Evolutionary conservation across 2,113 vertebrate genomes (phyloP).

Genomic region (Hydrochoerus hydrochaeris): DNA sequence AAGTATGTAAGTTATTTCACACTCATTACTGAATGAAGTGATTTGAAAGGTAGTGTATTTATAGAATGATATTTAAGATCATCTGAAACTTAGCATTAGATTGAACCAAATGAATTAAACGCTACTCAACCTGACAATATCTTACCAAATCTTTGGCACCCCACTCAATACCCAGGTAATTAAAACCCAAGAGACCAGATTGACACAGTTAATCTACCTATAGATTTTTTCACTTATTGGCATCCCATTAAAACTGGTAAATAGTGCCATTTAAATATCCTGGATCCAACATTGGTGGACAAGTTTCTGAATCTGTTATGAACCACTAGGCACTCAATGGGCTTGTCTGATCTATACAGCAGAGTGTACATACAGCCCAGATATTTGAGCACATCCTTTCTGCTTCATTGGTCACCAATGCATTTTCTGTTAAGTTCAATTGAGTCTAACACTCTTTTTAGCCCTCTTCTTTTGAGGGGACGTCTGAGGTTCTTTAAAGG

Average conservation of each 20-base stretch:
- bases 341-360: slow-evolving; percentile 55
- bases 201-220: slow-evolving; percentile 27
- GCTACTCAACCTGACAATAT: background rate
- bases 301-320: slow-evolving; percentile 41
- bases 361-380: slow-evolving; percentile 36
- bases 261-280: background rate
- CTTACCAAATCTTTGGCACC: background rate
- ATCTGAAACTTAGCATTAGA: background rate
- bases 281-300: background rate
- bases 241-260: slow-evolving; percentile 38
- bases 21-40: background rate
- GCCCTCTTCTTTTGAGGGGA: slow-evolving; percentile 70
- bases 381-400: slow-evolving; percentile 64
- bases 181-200: slow-evolving; percentile 20
- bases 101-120: background rate
- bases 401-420: slow-evolving; percentile 64
- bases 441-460: slow-evolving; percentile 72
- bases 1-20: background rate
- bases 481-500: slow-evolving; percentile 64
- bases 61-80: background rate
- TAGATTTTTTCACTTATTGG: slow-evolving; percentile 25
- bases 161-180: background rate
- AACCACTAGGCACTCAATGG: slow-evolving; percentile 40
- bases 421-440: slow-evolving; percentile 76
- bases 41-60: background rate